Evolutionary conservation across 2,888 invertebrate genomes (phyloP).

Genomic region (Stramonita haemastoma): DNA sequence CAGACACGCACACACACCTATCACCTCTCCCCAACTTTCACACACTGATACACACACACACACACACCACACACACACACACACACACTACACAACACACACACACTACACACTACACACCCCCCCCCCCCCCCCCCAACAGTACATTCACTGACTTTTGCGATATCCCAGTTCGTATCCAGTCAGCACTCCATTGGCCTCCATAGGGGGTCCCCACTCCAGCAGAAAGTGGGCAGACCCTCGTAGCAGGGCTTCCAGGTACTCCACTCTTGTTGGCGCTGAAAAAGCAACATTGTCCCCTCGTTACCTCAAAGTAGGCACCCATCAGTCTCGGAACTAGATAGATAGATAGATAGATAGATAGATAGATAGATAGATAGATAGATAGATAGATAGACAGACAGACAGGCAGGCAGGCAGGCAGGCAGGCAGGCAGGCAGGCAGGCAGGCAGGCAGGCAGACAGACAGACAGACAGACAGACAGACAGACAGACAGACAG

Average conservation of each 20-base stretch:
- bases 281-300: constrained; percentile 34
- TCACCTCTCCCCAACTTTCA: background rate
- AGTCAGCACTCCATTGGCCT: constrained; percentile 92
- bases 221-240: constrained; percentile 79
- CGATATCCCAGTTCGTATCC: constrained; percentile 96
- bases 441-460: too few relatives aligned
- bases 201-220: constrained; percentile 93
- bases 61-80: background rate
- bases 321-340: too few relatives aligned
- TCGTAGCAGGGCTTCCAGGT: constrained; percentile 58
- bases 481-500: too few relatives aligned
- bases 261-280: constrained; percentile 66
- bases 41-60: background rate
- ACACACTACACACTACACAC: too few relatives aligned
- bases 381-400: too few relatives aligned
- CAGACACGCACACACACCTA: background rate
- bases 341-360: too few relatives aligned
- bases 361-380: too few relatives aligned
- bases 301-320: too few relatives aligned
- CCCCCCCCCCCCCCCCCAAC: too few relatives aligned
- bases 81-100: background rate
- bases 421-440: too few relatives aligned
- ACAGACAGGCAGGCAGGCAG: too few relatives aligned
- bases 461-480: too few relatives aligned
- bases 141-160: constrained; percentile 77